phyloP scores from a whole-genome alignment of 2,113 vertebrate species.

The Hypocryptadius cinnamomeus region DNA sequence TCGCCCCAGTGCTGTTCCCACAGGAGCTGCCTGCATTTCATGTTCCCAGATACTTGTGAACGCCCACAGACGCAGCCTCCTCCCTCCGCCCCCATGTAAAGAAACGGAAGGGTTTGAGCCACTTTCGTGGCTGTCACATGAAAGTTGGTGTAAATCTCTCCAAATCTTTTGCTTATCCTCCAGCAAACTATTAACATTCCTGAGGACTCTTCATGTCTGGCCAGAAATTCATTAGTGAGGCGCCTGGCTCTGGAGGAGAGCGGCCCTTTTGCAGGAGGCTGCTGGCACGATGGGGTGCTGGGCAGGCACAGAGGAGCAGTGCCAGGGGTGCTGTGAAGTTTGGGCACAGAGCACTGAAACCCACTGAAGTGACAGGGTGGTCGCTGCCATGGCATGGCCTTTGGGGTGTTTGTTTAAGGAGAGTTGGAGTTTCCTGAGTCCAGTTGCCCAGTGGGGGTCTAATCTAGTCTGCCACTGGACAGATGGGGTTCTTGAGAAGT shows the following conservation, averaged over 20 bases:
- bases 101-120: slow-evolving; percentile 10
- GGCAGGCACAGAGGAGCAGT: neutral
- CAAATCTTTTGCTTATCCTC: slow-evolving; percentile 60
- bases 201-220: slow-evolving; percentile 53
- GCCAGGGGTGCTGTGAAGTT: neutral
- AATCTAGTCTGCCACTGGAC: neutral
- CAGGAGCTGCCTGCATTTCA: neutral
- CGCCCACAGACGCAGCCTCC: neutral
- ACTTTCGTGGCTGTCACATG: slow-evolving; percentile 33
- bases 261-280: neutral
- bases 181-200: slow-evolving; percentile 66
- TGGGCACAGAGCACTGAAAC: neutral
- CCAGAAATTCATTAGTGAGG: slow-evolving; percentile 59
- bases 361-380: neutral
- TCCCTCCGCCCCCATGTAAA: neutral
- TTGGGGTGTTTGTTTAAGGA: neutral
- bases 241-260: slow-evolving; percentile 16
- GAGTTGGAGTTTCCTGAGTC: neutral
- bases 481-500: neutral
- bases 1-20: neutral
- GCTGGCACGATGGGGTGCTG: neutral
- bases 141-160: slow-evolving; percentile 42
- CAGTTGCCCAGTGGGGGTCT: neutral
- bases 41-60: neutral
- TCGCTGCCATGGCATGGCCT: neutral